phyloP scores from a whole-genome alignment of 2,797 vertebrate species.

The Microhierax caerulescens region DNA sequence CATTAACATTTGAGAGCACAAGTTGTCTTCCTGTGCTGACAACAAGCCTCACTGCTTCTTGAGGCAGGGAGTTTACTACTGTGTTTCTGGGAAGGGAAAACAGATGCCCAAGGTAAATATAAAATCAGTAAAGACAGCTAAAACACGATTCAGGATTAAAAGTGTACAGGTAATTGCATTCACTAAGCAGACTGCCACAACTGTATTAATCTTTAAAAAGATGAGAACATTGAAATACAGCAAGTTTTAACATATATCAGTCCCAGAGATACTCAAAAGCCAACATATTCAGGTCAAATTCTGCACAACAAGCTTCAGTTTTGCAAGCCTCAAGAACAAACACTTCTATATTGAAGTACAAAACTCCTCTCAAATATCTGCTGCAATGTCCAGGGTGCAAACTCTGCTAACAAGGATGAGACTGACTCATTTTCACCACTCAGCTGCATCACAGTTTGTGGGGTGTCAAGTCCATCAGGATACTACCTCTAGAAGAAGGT shows the following conservation, averaged over 20 bases:
- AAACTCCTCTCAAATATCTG: constrained; percentile 4
- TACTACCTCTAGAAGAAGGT: neutral
- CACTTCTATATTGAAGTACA: constrained; percentile 57
- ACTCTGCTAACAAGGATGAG: neutral
- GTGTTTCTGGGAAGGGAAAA: neutral
- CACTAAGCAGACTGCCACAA: constrained; percentile 6
- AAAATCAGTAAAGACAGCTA: neutral
- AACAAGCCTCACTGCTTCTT: neutral
- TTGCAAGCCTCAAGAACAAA: neutral
- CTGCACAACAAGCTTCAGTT: constrained; percentile 14
- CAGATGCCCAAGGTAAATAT: neutral
- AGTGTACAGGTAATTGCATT: neutral
- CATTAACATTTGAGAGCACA: neutral
- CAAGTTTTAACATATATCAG: neutral
- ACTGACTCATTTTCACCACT: neutral
- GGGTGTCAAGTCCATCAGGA: neutral
- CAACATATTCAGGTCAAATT: constrained; percentile 34
- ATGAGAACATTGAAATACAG: neutral
- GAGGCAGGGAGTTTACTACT: neutral
- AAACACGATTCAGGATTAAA: neutral
- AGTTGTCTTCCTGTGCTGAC: neutral
- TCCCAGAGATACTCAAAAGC: neutral
- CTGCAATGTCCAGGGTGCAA: neutral
- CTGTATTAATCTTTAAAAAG: neutral
- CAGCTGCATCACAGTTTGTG: neutral